Conservation (phyloP, 1,140 invertebrate genomes). For the Aphidius gifuensis region DNA sequence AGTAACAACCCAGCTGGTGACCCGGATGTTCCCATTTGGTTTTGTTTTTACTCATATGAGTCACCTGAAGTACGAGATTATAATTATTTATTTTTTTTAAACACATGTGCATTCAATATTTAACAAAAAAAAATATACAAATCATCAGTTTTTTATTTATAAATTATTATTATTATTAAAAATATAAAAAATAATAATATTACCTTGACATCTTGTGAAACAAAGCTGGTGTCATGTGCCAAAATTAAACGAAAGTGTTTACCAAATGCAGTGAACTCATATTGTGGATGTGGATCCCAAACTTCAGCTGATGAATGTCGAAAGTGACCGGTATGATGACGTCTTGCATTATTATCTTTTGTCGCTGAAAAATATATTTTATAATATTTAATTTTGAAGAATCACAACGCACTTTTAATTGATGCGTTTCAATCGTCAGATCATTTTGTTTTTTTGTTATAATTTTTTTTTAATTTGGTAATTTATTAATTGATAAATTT, state of each 20-base stretch:
- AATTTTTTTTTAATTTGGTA: neutral
- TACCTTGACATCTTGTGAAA: conserved; percentile 57
- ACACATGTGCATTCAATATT: neutral
- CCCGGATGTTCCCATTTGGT: conserved; percentile 52
- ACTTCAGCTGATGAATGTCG: conserved; percentile 60
- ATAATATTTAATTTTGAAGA: neutral
- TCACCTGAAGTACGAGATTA: conserved; percentile 50
- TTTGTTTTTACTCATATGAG: conserved; percentile 58
- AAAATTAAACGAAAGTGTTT: conserved; percentile 58
- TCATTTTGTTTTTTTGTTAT: neutral
- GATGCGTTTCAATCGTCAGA: neutral
- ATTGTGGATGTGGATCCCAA: conserved; percentile 73
- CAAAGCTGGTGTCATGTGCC: conserved; percentile 59
- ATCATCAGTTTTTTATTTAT: conserved; percentile 12
- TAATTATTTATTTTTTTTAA: neutral
- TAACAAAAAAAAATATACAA: conserved; percentile 10
- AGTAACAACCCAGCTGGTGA: conserved; percentile 63
- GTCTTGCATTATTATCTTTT: conserved; percentile 29
- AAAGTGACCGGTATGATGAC: conserved; percentile 64
- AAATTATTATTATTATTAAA: neutral
- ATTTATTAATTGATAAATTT: neutral
- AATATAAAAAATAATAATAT: conserved; percentile 12
- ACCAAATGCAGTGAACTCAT: conserved; percentile 65
- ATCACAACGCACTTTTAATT: neutral
- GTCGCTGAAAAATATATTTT: conserved; percentile 29